These are phyloP conservation scores for Andrena chrysosceles DNA, from an alignment of 2,888 invertebrate species.

Conservation along the genomic window DNA sequence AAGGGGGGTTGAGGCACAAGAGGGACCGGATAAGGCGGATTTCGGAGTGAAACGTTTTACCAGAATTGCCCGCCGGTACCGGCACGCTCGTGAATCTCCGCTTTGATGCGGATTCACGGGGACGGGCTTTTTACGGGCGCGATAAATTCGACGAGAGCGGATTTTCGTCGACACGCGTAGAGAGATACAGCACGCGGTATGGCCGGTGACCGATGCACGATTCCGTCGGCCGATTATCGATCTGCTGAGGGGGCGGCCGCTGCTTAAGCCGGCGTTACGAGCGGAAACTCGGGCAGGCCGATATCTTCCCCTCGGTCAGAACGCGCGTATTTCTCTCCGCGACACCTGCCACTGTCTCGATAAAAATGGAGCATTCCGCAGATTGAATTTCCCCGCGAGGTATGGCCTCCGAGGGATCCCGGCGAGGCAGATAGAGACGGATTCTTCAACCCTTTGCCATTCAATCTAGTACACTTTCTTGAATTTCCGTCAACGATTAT, in stretches of 20 bases:
- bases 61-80: slow-evolving; percentile 66
- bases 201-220: slow-evolving; percentile 43
- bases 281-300: slow-evolving; percentile 23
- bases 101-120: slow-evolving; percentile 72
- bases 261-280: slow-evolving; percentile 42
- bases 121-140: slow-evolving; percentile 68
- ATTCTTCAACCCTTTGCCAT: slow-evolving; percentile 20
- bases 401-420: background rate
- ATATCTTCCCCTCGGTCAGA: slow-evolving; percentile 10
- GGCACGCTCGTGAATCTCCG: slow-evolving; percentile 70
- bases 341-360: slow-evolving; percentile 49
- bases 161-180: slow-evolving; percentile 59
- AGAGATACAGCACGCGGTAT: background rate
- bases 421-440: background rate
- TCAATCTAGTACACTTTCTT: background rate
- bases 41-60: slow-evolving; percentile 69
- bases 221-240: slow-evolving; percentile 46
- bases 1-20: background rate
- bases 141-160: slow-evolving; percentile 69
- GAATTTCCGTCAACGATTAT: background rate
- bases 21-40: slow-evolving; percentile 67
- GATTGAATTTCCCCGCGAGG: slow-evolving; percentile 37
- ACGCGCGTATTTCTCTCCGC: slow-evolving; percentile 13
- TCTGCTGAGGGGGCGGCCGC: slow-evolving; percentile 14
- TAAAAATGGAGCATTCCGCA: slow-evolving; percentile 32